Base-by-base conservation (phyloP, 2,113 vertebrate species). In the Verasper variegatus region DNA sequence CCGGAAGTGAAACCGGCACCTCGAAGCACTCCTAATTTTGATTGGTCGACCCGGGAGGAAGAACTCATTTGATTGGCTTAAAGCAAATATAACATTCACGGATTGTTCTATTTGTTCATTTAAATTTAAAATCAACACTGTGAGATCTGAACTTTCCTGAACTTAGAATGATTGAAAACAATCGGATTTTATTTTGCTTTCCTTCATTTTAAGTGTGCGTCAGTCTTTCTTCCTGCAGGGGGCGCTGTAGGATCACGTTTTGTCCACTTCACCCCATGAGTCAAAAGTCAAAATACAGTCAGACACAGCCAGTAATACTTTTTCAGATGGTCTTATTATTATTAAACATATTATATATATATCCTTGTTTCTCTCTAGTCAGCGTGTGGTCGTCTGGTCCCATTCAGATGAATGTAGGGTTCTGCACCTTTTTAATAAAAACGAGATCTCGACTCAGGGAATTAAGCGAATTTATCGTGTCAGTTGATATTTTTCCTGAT, bases 1-100 rank as follows among this genome's bases (percentile, higher is more conserved):
- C 40, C 40, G 40, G 40, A 42, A 42, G 40, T 42, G 12, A 42
- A 37, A 49, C 45, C 45, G 13, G 14, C 14, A 17, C 80, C 0
- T 20, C 1, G 3, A 2, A 79, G 65, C 23, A 26, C 47, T 1
- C 59, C 31, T 3, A 26, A 1, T 35, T 68, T 0, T 52, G 64
- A 73, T 91, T 90, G 81, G 90, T 65, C 24, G 0, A 7, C 0
- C 0, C 10, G 1, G 8, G 1, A 81, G 62, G 40, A 75, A 79
- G 15, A 9, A 0, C 1, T 0, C 2, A 21, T 26, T 0, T 77
- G 75, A 88, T 92, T 91, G 90, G 85, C 24, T 70, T 0, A n/a
- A 3, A 5, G 10, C 57, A 0, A 24, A 31, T 31, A 31, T 6
- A 7, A 31, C 31, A 7, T 31, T 8, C 31, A 8, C 6, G 31